These are phyloP conservation scores for Tenthredo scrophulariae DNA, from an alignment of 2,888 invertebrate species.

Conservation along the genomic window DNA sequence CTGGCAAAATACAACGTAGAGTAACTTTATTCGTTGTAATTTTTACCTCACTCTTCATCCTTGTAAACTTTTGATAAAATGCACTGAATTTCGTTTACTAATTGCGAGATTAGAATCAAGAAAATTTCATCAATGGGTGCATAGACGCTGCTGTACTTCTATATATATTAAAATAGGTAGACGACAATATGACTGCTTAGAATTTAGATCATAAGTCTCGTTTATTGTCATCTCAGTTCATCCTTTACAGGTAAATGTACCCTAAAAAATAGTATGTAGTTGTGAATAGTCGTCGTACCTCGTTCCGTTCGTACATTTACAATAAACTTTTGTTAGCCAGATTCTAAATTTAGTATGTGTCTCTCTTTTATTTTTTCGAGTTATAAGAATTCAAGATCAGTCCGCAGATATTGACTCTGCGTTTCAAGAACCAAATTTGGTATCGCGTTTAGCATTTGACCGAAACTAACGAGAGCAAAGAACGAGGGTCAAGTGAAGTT, in stretches of 20 bases:
- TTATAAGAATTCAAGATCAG: constrained; percentile 25
- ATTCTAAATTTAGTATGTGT: constrained; percentile 9
- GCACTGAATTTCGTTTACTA: neutral
- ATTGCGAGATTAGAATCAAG: neutral
- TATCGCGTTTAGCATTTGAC: constrained; percentile 17
- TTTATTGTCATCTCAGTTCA: neutral
- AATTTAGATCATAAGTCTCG: constrained; percentile 14
- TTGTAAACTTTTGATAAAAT: neutral
- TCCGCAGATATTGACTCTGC: neutral
- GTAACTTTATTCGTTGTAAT: neutral
- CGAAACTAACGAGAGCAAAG: neutral
- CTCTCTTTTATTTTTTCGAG: neutral
- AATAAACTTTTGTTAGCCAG: constrained; percentile 1
- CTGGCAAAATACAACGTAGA: neutral
- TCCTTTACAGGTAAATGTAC: neutral
- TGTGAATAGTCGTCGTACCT: neutral
- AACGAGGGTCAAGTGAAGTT: constrained; percentile 22
- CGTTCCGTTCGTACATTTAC: neutral
- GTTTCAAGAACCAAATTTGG: constrained; percentile 25
- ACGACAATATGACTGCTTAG: neutral
- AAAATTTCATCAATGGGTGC: neutral
- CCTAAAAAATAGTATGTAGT: neutral
- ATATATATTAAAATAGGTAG: neutral
- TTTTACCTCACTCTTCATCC: neutral
- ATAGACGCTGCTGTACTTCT: neutral